phyloP scores from a whole-genome alignment of 2,888 invertebrate species.

The Pollenia angustigena region DNA sequence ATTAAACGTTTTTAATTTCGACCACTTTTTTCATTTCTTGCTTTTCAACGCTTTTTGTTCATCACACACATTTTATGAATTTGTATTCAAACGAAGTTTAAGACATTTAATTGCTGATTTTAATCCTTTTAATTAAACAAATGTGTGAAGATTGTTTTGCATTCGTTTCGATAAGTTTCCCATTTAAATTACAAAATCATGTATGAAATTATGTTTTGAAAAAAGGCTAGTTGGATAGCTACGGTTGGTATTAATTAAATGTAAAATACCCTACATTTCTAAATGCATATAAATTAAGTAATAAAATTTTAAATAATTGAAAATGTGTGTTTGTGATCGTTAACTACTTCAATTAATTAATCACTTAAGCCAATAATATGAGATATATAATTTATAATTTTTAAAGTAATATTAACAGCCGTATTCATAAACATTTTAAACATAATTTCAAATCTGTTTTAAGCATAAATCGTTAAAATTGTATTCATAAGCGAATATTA shows the following conservation, averaged over 20 bases:
- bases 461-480: too few relatives aligned
- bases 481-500: too few relatives aligned
- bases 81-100: slow-evolving; percentile 59
- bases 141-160: slow-evolving; percentile 34
- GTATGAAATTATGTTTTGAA: slow-evolving; percentile 1
- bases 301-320: too few relatives aligned
- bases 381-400: too few relatives aligned
- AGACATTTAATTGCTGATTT: slow-evolving; percentile 64
- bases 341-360: too few relatives aligned
- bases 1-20: slow-evolving; percentile 24
- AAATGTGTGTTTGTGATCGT: too few relatives aligned
- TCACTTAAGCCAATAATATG: too few relatives aligned
- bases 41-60: background rate
- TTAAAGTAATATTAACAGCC: too few relatives aligned
- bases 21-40: background rate
- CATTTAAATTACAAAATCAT: slow-evolving; percentile 40
- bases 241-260: too few relatives aligned
- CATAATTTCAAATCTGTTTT: too few relatives aligned
- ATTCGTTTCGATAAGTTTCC: slow-evolving; percentile 14
- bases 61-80: slow-evolving; percentile 36
- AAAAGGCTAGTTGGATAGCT: background rate
- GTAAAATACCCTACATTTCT: background rate
- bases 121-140: slow-evolving; percentile 61
- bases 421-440: too few relatives aligned
- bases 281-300: too few relatives aligned